Evolutionary conservation across 1,140 invertebrate species (phyloP).

Genomic region (Zaprionus inermis): DNA sequence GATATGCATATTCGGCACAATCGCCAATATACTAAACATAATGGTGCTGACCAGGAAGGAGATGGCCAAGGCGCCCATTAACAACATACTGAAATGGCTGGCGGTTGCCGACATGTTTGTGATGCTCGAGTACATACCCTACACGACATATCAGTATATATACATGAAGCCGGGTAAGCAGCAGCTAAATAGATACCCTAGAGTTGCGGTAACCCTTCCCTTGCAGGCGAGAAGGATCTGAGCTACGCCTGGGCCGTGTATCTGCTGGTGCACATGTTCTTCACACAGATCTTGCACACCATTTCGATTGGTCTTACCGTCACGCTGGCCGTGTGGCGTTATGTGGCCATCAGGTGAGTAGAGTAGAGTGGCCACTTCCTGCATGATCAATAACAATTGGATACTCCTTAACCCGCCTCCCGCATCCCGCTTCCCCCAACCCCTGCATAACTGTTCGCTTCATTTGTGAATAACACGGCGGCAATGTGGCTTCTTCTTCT

Average conservation of each 20-base stretch:
- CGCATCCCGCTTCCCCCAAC: not conserved
- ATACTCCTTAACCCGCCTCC: not conserved
- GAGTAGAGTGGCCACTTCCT: constrained; percentile 24
- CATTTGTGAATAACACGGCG: constrained; percentile 52
- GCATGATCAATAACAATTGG: not conserved
- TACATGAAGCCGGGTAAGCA: constrained; percentile 83
- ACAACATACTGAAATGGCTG: constrained; percentile 91
- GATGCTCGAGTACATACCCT: constrained; percentile 95
- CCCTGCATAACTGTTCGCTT: constrained; percentile 28
- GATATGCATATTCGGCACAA: constrained; percentile 94
- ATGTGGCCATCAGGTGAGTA: constrained; percentile 82
- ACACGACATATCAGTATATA: constrained; percentile 90
- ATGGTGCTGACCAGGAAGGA: constrained; percentile 94
- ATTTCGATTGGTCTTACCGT: constrained; percentile 95
- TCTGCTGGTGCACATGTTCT: constrained; percentile 91
- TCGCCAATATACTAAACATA: constrained; percentile 96
- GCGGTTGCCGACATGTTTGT: constrained; percentile 94
- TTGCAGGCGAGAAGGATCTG: constrained; percentile 85
- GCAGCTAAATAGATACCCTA: not conserved
- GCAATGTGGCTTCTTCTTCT: constrained; percentile 66
- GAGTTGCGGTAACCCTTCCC: not conserved
- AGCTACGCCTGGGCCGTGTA: constrained; percentile 89
- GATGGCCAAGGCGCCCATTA: constrained; percentile 92
- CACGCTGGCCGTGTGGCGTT: constrained; percentile 88
- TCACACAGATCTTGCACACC: constrained; percentile 92